These are phyloP conservation scores for Lochmaea capreae DNA, from an alignment of 2,888 invertebrate genomes.

Conservation along the genomic window DNA sequence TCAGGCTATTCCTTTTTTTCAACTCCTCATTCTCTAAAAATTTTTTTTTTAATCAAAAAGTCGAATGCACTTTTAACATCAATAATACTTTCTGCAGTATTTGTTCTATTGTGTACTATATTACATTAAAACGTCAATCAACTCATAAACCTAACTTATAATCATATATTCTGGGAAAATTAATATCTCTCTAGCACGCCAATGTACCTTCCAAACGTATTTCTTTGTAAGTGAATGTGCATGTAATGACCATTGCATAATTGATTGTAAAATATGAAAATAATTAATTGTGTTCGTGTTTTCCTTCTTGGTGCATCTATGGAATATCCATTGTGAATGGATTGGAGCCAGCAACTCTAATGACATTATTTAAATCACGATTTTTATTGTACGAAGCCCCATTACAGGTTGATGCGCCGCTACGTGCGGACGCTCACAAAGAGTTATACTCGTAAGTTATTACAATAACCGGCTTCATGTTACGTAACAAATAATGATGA, in stretches of 20 bases:
- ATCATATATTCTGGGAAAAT: no score
- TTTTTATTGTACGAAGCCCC: slow-evolving; percentile 23
- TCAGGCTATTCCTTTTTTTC: no score
- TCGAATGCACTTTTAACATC: no score
- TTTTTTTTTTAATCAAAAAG: no score
- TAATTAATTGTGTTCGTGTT: slow-evolving; percentile 41
- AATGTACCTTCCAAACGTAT: slow-evolving; percentile 17
- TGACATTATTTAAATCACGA: slow-evolving; percentile 38
- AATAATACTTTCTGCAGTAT: no score
- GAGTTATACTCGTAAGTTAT: neutral
- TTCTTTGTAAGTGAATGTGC: slow-evolving; percentile 30
- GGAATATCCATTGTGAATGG: neutral
- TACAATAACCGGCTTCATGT: neutral
- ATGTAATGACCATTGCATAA: slow-evolving; percentile 36
- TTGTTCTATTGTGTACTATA: no score
- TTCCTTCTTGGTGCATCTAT: slow-evolving; percentile 26
- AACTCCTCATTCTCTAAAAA: no score
- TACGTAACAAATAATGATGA: slow-evolving; percentile 8
- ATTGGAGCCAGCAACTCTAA: slow-evolving; percentile 10
- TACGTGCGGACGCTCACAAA: neutral
- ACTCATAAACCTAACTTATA: no score
- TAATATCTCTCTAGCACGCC: neutral
- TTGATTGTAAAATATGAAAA: slow-evolving; percentile 42
- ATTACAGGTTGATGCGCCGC: neutral
- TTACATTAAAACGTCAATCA: no score